Conservation (phyloP, 2,113 vertebrate species). For the Xerus inauris region DNA sequence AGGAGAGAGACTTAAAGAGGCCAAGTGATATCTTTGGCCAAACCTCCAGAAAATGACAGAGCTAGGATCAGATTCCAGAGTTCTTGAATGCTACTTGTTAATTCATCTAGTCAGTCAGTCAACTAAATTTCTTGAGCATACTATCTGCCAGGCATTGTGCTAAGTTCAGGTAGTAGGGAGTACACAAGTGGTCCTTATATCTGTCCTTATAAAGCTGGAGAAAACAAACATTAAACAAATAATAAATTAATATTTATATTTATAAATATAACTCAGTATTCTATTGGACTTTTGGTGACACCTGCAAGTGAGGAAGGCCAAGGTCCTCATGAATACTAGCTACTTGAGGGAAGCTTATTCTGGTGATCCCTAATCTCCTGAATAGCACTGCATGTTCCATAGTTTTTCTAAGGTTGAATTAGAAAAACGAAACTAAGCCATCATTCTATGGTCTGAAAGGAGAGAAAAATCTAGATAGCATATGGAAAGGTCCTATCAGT, state of each 20-base stretch:
- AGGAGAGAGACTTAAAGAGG: background rate
- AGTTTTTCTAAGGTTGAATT: too few relatives aligned
- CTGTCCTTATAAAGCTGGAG: background rate
- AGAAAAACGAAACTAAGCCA: slow-evolving; percentile 28
- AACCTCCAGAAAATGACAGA: background rate
- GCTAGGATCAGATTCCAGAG: background rate
- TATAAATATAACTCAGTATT: slow-evolving; percentile 16
- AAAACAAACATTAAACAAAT: slow-evolving; percentile 11
- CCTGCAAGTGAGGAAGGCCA: background rate
- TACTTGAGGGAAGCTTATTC: background rate
- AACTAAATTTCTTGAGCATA: slow-evolving; percentile 29
- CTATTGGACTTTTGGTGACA: background rate
- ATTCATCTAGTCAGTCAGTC: background rate
- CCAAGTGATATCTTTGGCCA: background rate
- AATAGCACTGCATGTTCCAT: background rate
- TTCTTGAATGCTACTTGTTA: background rate
- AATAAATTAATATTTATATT: background rate
- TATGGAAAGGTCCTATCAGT: background rate
- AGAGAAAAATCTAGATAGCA: slow-evolving; percentile 15
- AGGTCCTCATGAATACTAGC: background rate
- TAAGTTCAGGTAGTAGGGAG: background rate
- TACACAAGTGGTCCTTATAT: background rate
- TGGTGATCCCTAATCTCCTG: background rate
- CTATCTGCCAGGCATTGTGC: background rate
- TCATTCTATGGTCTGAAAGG: background rate